Conservation (phyloP, 2,797 vertebrate species). For the Fundulus diaphanus region DNA sequence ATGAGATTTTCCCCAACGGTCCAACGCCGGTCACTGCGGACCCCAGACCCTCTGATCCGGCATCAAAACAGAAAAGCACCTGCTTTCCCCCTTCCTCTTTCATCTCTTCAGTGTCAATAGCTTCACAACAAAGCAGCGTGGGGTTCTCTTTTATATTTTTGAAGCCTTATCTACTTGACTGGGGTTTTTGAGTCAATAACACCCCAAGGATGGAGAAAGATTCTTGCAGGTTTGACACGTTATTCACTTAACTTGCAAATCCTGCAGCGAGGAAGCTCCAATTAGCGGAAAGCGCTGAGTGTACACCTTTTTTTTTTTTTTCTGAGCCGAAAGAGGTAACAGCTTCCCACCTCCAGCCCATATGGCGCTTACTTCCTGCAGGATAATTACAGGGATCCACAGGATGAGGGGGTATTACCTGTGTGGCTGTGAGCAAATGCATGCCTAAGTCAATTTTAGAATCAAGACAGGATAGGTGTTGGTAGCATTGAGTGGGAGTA, state of each 20-base stretch:
- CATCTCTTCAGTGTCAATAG: conserved; percentile 62
- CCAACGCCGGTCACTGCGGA: conserved; percentile 53
- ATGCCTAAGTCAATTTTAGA: conserved; percentile 51
- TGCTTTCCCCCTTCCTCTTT: conserved; percentile 29
- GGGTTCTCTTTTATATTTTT: conserved; percentile 46
- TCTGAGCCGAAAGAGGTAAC: conserved; percentile 67
- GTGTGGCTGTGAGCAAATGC: conserved; percentile 44
- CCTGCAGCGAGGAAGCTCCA: conserved; percentile 72
- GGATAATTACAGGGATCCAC: conserved; percentile 76
- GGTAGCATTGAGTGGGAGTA: conserved; percentile 20
- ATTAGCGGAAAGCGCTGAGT: conserved; percentile 79
- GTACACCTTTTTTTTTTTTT: conserved; percentile 64
- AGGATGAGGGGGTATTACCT: conserved; percentile 57
- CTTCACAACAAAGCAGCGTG: conserved; percentile 40
- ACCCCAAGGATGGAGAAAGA: conserved; percentile 46
- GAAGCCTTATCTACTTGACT: conserved; percentile 72
- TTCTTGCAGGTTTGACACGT: conserved; percentile 69
- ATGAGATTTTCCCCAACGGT: conserved; percentile 26
- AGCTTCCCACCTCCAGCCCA: conserved; percentile 69
- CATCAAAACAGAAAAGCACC: conserved; percentile 69
- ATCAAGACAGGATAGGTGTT: conserved; percentile 43
- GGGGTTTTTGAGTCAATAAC: conserved; percentile 67
- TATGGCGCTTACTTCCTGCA: conserved; percentile 72
- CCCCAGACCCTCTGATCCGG: conserved; percentile 63
- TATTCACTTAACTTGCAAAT: conserved; percentile 78